Evolutionary conservation across 2,888 invertebrate species (phyloP).

Genomic region (Torymus texanus): DNA sequence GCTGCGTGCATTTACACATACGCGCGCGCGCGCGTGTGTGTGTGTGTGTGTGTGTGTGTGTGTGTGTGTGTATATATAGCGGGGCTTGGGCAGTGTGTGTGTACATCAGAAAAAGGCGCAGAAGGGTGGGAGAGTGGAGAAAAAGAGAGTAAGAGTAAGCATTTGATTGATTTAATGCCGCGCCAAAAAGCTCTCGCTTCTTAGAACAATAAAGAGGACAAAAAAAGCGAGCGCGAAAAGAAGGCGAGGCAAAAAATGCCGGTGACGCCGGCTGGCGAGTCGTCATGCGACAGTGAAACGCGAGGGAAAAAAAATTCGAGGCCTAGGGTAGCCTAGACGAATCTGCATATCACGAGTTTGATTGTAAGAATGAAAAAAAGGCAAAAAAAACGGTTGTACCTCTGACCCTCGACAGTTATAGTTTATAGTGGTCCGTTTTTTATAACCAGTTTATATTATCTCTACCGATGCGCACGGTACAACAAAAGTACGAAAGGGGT

Average conservation of each 20-base stretch:
- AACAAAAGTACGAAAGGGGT: conserved; percentile 24
- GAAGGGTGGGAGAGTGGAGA: background rate
- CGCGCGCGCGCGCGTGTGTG: too few relatives aligned
- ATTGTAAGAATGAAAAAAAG: conserved; percentile 9
- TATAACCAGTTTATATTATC: background rate
- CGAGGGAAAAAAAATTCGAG: conserved; percentile 21
- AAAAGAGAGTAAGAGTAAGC: background rate
- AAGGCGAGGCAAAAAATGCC: background rate
- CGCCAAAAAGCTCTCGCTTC: conserved; percentile 38
- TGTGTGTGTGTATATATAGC: background rate
- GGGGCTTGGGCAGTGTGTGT: background rate
- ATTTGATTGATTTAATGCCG: conserved; percentile 54
- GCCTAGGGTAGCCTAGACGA: conserved; percentile 2
- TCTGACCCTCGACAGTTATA: conserved; percentile 20
- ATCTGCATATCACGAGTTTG: conserved; percentile 44
- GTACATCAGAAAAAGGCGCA: background rate
- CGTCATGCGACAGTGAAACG: conserved; percentile 18
- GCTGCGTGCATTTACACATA: background rate
- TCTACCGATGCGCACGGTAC: background rate
- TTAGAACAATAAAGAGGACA: conserved; percentile 36
- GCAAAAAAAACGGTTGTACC: conserved; percentile 19
- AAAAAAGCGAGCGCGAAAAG: conserved; percentile 2
- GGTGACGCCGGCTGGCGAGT: conserved; percentile 13
- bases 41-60: background rate
- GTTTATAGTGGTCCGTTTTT: background rate